phyloP scores from a whole-genome alignment of 2,113 vertebrate genomes.

The Dromiciops gliroides region DNA sequence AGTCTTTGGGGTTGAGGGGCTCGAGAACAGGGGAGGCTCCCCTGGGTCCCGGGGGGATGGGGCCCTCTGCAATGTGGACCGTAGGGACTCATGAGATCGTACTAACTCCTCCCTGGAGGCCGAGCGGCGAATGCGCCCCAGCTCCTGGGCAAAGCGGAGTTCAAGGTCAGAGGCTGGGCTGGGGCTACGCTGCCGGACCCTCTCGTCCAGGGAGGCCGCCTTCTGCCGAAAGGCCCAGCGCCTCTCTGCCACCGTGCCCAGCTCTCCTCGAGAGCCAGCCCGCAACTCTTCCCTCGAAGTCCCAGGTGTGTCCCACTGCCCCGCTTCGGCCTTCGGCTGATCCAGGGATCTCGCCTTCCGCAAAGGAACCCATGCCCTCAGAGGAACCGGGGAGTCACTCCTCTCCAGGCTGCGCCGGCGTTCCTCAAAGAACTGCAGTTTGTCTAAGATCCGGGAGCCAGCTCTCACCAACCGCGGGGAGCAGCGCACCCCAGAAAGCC shows the following conservation, averaged over 20 bases:
- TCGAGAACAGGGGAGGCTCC: conserved; percentile 71
- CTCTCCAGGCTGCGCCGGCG: conserved; percentile 92
- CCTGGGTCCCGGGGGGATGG: conserved; percentile 81
- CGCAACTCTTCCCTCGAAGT: conserved; percentile 91
- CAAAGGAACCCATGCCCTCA: conserved; percentile 91
- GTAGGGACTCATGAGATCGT: conserved; percentile 87
- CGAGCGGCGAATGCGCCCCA: conserved; percentile 94
- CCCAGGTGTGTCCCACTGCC: conserved; percentile 84
- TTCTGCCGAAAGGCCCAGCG: conserved; percentile 92
- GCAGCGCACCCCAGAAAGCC: conserved; percentile 88
- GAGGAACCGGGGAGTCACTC: conserved; percentile 88
- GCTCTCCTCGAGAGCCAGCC: conserved; percentile 85
- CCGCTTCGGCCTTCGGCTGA: conserved; percentile 86
- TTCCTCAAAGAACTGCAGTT: conserved; percentile 94
- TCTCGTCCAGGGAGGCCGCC: conserved; percentile 94
- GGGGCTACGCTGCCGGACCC: conserved; percentile 86
- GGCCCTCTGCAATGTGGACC: conserved; percentile 79
- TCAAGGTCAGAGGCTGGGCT: conserved; percentile 93
- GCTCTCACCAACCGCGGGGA: conserved; percentile 94
- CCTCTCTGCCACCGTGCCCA: conserved; percentile 85
- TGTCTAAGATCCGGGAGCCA: conserved; percentile 95
- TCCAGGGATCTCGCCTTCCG: conserved; percentile 93
- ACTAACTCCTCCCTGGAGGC: conserved; percentile 88
- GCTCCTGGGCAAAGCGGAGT: conserved; percentile 94
- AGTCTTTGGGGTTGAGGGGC: conserved; percentile 68